A percentile compares a stretch with the other conserved stretches of the same genome.
Conservation (phyloP, 2,888 invertebrate species). For the Alcis repandata region DNA sequence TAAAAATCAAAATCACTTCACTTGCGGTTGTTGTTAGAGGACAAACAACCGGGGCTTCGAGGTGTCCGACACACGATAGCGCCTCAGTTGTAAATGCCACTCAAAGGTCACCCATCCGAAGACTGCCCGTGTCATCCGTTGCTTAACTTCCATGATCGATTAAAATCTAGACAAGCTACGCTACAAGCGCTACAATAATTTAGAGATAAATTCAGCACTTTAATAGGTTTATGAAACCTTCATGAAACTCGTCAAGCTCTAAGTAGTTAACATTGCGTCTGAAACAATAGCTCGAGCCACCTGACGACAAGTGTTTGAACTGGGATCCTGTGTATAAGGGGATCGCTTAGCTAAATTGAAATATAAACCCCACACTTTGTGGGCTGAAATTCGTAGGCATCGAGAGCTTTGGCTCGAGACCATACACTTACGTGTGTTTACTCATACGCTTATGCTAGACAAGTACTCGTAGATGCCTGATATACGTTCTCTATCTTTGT, state of each 20-base stretch:
- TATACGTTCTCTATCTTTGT: not conserved
- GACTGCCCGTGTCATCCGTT: too few relatives aligned
- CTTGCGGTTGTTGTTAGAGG: too few relatives aligned
- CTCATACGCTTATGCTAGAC: conserved; percentile 6
- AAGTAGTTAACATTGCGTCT: conserved; percentile 4
- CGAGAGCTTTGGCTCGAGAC: conserved; percentile 1
- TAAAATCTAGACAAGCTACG: too few relatives aligned
- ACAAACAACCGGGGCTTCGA: too few relatives aligned
- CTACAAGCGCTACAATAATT: not conserved
- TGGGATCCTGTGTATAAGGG: conserved; percentile 18
- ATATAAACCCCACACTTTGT: conserved; percentile 14
- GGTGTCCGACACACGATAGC: too few relatives aligned
- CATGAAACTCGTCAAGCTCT: not conserved
- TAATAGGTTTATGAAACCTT: not conserved
- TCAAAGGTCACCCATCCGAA: too few relatives aligned
- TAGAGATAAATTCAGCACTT: too few relatives aligned
- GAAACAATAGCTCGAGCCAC: conserved; percentile 6
- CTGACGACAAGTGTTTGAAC: conserved; percentile 24
- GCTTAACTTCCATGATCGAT: too few relatives aligned
- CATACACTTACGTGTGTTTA: conserved; percentile 15
- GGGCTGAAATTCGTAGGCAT: conserved; percentile 1
- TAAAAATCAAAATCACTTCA: too few relatives aligned
- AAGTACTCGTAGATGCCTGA: not conserved
- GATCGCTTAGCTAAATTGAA: conserved; percentile 33
- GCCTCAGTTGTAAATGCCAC: too few relatives aligned